Conservation (phyloP, 2,888 invertebrate genomes). For the Taenaris catops region DNA sequence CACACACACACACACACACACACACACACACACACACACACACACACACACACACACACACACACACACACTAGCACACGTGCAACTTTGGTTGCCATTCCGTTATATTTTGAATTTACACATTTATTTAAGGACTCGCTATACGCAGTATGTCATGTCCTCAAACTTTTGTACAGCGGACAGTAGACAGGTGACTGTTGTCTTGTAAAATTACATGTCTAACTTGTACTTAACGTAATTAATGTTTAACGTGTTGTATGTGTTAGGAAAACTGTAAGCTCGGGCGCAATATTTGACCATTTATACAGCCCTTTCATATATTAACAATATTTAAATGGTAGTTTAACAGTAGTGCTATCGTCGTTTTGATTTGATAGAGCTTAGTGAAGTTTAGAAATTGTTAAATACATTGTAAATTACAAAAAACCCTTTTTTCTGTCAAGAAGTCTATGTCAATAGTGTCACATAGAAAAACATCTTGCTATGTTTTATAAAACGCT, state of each 20-base stretch:
- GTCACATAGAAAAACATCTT: no score
- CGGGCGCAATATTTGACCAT: slow-evolving; percentile 1
- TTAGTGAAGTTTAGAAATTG: neutral
- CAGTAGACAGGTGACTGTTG: slow-evolving; percentile 12
- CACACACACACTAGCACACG: no score
- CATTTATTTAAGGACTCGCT: no score
- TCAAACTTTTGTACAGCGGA: slow-evolving; percentile 7
- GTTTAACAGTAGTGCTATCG: slow-evolving; percentile 1
- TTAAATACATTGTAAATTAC: no score
- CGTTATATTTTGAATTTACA: no score
- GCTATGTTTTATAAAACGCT: no score
- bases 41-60: no score
- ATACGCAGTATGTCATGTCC: slow-evolving; percentile 11
- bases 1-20: no score
- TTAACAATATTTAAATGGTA: slow-evolving; percentile 3
- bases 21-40: no score
- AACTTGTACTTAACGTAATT: slow-evolving; percentile 13
- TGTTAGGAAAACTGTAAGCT: slow-evolving; percentile 8
- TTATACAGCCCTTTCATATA: neutral
- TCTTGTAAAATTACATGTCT: slow-evolving; percentile 16
- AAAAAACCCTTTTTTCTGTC: no score
- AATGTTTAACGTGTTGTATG: slow-evolving; percentile 4
- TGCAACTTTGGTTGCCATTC: no score
- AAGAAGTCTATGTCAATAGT: no score
- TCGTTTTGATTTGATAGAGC: slow-evolving; percentile 2